phyloP scores from a whole-genome alignment of 1,140 invertebrate genomes.

The Drosophila ohnishii region DNA sequence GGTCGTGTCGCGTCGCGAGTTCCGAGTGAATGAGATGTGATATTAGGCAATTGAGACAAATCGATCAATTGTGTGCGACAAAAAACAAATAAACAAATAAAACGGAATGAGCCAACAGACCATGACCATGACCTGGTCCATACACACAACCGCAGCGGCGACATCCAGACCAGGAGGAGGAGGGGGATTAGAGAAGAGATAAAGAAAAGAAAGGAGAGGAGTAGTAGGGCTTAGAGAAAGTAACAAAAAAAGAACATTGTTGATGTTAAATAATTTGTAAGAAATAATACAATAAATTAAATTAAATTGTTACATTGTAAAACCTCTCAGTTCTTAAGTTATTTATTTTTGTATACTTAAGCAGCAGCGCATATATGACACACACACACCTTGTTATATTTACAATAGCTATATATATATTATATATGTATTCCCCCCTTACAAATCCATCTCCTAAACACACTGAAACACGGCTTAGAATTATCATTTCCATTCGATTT shows the following conservation, averaged over 20 bases:
- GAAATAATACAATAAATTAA: slow-evolving; percentile 62
- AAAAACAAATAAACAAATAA: slow-evolving; percentile 42
- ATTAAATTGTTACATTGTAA: slow-evolving; percentile 79
- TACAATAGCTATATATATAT: slow-evolving; percentile 40
- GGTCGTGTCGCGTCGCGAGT: slow-evolving; percentile 10
- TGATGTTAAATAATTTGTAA: slow-evolving; percentile 80
- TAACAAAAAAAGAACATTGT: slow-evolving; percentile 66
- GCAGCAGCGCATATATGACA: slow-evolving; percentile 66
- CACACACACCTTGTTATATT: slow-evolving; percentile 70
- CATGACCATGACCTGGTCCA: slow-evolving; percentile 8
- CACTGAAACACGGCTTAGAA: slow-evolving; percentile 16
- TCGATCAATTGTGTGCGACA: slow-evolving; percentile 51
- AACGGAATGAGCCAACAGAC: slow-evolving; percentile 22
- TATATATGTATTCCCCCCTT: slow-evolving; percentile 1
- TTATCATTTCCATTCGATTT: slow-evolving; percentile 7
- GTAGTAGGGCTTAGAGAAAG: slow-evolving; percentile 43
- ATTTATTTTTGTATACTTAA: slow-evolving; percentile 79
- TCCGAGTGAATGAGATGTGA: slow-evolving; percentile 62
- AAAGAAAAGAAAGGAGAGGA: slow-evolving; percentile 3
- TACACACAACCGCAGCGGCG: background rate
- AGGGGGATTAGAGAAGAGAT: slow-evolving; percentile 6
- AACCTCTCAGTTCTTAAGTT: slow-evolving; percentile 77
- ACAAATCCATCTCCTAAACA: slow-evolving; percentile 7
- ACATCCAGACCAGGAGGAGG: slow-evolving; percentile 13
- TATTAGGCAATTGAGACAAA: slow-evolving; percentile 57